phyloP scores from a whole-genome alignment of 2,113 vertebrate species.

The Chaetodon auriga region DNA sequence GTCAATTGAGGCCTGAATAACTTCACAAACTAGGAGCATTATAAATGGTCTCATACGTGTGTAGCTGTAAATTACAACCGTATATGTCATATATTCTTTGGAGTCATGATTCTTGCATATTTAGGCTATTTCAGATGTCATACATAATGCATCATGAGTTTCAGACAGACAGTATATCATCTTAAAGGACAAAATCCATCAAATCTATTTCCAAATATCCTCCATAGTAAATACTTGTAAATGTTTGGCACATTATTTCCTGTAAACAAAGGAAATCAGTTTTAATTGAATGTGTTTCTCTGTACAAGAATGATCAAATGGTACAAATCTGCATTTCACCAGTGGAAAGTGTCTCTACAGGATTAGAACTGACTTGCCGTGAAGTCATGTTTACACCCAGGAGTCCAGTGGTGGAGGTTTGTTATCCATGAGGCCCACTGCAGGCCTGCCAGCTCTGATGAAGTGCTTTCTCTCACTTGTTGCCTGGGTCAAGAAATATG shows the following conservation, averaged over 20 bases:
- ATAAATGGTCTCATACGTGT: conserved; percentile 40
- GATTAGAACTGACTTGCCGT: conserved; percentile 28
- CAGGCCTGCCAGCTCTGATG: conserved; percentile 85
- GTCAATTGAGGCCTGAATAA: conserved; percentile 25
- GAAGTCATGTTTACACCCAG: conserved; percentile 81
- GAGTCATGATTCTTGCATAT: conserved; percentile 75
- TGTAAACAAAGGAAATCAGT: conserved; percentile 60
- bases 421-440: conserved; percentile 86
- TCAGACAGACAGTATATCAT: conserved; percentile 34
- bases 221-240: conserved; percentile 68
- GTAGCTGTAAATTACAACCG: conserved; percentile 50
- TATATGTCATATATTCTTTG: conserved; percentile 70
- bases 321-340: conserved; percentile 62
- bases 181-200: conserved; percentile 57
- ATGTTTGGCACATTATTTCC: conserved; percentile 74
- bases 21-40: conserved; percentile 51
- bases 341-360: conserved; percentile 63
- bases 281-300: conserved; percentile 44
- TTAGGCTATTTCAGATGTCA: conserved; percentile 63
- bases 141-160: conserved; percentile 42
- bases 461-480: conserved; percentile 85
- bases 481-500: conserved; percentile 69
- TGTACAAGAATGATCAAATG: conserved; percentile 64
- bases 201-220: conserved; percentile 57
- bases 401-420: conserved; percentile 87